A percentile compares a stretch with the other conserved stretches of the same genome.
Conservation (phyloP, 2,888 invertebrate genomes). For the Drosophila nr. medialis region DNA sequence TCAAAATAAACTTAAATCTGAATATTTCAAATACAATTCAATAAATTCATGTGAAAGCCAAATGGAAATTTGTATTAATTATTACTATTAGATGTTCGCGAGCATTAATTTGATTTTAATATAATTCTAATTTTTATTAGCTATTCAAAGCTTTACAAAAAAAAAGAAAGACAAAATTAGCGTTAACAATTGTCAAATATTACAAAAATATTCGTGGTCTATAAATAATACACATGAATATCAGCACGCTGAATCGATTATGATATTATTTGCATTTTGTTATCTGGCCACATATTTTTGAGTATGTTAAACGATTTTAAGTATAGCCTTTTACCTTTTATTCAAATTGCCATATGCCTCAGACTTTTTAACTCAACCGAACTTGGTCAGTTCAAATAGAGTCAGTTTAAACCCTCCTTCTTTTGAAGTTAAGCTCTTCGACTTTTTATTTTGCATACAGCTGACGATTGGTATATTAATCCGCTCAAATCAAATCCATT, state of each 20-base stretch:
- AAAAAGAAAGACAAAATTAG: too few relatives aligned
- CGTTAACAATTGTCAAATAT: not conserved
- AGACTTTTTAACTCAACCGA: not conserved
- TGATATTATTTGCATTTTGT: not conserved
- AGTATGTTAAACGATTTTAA: too few relatives aligned
- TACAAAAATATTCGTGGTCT: not conserved
- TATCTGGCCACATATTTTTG: not conserved
- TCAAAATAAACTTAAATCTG: conserved; percentile 41
- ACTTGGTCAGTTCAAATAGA: not conserved
- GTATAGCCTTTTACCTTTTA: not conserved
- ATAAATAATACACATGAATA: not conserved
- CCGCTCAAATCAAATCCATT: conserved; percentile 20
- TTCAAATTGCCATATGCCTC: not conserved
- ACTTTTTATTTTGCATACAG: not conserved
- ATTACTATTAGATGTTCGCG: not conserved
- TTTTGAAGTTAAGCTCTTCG: not conserved
- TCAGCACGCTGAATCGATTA: not conserved
- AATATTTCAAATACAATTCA: conserved; percentile 37
- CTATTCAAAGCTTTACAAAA: too few relatives aligned
- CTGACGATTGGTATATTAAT: conserved; percentile 13
- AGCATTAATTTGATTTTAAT: not conserved
- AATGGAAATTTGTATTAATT: conserved; percentile 10
- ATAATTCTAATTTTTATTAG: not conserved
- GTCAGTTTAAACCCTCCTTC: not conserved
- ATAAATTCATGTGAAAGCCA: conserved; percentile 54